Evolutionary conservation across 1,140 invertebrate genomes (phyloP).

Genomic region (Proales similis): DNA sequence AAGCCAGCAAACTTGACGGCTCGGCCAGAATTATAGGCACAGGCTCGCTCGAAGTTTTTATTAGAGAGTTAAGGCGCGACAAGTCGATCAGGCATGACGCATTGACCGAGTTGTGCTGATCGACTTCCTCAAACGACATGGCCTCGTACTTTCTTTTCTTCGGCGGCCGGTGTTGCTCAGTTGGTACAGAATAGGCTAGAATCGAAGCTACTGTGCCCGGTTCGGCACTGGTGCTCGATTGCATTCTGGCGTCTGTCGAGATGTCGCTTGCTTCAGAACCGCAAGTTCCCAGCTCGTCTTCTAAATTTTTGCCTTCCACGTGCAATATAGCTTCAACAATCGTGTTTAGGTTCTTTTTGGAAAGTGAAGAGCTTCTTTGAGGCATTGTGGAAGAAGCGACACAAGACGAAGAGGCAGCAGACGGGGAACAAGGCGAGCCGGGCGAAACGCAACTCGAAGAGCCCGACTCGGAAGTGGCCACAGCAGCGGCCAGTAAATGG

Average conservation of each 20-base stretch:
- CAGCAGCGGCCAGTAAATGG: conserved; percentile 26
- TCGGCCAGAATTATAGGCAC: no score
- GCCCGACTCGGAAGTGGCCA: conserved; percentile 37
- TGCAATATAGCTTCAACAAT: conserved; percentile 95
- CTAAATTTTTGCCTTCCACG: conserved; percentile 65
- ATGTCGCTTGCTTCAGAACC: no score
- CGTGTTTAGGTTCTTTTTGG: conserved; percentile 84
- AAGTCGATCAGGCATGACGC: no score
- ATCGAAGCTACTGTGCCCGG: not conserved
- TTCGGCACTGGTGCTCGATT: not conserved
- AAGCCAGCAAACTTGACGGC: no score
- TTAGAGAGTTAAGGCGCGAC: no score
- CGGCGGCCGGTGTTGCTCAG: conserved; percentile 7
- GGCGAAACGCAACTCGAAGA: conserved; percentile 68
- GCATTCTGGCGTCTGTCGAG: no score
- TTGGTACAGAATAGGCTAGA: not conserved
- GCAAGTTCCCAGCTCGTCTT: not conserved
- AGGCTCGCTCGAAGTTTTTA: no score
- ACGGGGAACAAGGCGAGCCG: conserved; percentile 59
- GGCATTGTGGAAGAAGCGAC: not conserved
- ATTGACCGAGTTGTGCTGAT: conserved; percentile 1
- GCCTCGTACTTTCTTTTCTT: conserved; percentile 32
- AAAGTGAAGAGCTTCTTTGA: conserved; percentile 60
- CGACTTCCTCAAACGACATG: conserved; percentile 8
- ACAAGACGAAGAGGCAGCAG: conserved; percentile 41